These are phyloP conservation scores for Oxystoma pomonae DNA, from an alignment of 2,888 invertebrate genomes.

Conservation along the genomic window DNA sequence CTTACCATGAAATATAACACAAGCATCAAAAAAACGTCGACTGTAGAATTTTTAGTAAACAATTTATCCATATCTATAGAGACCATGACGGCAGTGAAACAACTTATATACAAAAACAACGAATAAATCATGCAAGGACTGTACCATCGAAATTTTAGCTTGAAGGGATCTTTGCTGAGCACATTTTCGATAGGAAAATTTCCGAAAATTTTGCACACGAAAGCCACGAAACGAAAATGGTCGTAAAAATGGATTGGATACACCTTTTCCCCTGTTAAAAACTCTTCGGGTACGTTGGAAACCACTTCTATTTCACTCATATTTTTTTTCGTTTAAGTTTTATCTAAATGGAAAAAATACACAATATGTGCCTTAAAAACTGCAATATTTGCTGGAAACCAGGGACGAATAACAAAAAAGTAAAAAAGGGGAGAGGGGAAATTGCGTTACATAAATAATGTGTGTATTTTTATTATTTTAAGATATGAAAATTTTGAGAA, in stretches of 20 bases:
- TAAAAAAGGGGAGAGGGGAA: no score
- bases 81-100: neutral
- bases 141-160: slow-evolving; percentile 7
- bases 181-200: slow-evolving; percentile 18
- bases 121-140: slow-evolving; percentile 13
- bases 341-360: no score
- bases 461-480: no score
- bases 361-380: no score
- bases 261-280: neutral
- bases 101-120: slow-evolving; percentile 2
- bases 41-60: neutral
- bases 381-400: no score
- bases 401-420: no score
- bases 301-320: neutral
- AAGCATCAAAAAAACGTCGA: neutral
- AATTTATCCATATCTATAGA: neutral
- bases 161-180: slow-evolving; percentile 9
- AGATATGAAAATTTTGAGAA: no score
- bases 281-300: neutral
- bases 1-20: slow-evolving; percentile 5
- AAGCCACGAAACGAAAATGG: slow-evolving; percentile 14
- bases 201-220: slow-evolving; percentile 16
- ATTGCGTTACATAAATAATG: no score
- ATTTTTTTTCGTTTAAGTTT: no score
- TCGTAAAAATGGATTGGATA: slow-evolving; percentile 9